Evolutionary conservation across 1,140 invertebrate genomes (phyloP).

Genomic region (Bombus huntii): DNA sequence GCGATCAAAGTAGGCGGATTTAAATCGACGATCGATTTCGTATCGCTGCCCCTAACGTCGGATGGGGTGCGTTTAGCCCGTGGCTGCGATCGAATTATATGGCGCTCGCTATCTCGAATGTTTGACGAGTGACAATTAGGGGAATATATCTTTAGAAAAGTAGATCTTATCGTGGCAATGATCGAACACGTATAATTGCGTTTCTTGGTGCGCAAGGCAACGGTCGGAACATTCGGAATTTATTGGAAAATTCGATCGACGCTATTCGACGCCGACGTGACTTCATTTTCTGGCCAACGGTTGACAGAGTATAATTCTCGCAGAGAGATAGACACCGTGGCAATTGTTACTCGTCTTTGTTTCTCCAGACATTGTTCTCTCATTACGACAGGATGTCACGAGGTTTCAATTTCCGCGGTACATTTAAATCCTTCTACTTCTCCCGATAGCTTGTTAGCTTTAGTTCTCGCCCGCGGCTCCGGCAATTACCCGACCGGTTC

Average conservation of each 20-base stretch:
- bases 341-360: constrained; percentile 52
- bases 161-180: background rate
- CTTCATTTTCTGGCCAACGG: constrained; percentile 31
- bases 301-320: constrained; percentile 13
- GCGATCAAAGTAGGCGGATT: background rate
- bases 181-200: background rate
- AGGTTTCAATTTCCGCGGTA: constrained; percentile 60
- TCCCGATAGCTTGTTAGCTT: constrained; percentile 54
- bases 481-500: constrained; percentile 52
- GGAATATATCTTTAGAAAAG: background rate
- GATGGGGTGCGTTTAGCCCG: constrained; percentile 6
- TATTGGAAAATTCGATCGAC: constrained; percentile 15
- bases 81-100: constrained; percentile 25
- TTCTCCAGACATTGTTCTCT: constrained; percentile 52
- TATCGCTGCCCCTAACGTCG: background rate
- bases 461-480: constrained; percentile 41
- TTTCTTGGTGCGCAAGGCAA: background rate
- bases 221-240: background rate
- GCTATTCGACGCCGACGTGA: background rate
- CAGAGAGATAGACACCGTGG: constrained; percentile 19
- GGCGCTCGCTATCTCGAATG: constrained; percentile 14
- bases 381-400: constrained; percentile 47
- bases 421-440: constrained; percentile 55
- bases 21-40: constrained; percentile 1
- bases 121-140: constrained; percentile 1